Evolutionary conservation across 2,797 vertebrate species (phyloP), one percentile per base, ranked within the genome.

Genomic region (Enteromius argenteus): DNA sequence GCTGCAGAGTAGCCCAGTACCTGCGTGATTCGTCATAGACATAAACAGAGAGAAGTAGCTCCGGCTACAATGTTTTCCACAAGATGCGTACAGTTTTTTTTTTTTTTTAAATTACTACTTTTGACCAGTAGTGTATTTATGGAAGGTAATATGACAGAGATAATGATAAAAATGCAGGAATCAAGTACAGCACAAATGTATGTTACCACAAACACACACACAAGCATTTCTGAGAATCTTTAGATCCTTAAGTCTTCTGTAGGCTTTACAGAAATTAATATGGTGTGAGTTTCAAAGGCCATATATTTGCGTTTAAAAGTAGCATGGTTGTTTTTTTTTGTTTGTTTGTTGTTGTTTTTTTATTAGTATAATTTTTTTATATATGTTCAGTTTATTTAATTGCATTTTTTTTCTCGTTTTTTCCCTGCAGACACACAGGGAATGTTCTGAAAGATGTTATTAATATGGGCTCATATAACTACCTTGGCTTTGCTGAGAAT

Each of bases 391-490:
- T 2, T 53, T 30, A 56, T 58, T 71, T 1, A 8, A 5, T 9
- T 53, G 27, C 11, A 8, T 23, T 37, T 44, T 83, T 9, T 85
- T 39, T 81, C 4, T 68, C 3, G 75, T 35, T 27, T 90, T 66
- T 69, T 83, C 81, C 82, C 89, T 51, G 7, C 46, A 99, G 98
- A 86, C 96, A 97, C 89, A 98, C 97, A 0, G 98, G 97, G 51
- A 96, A 91, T 90, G 92, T 98, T 86, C 94, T 97, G 92, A 97
- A 97, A 89, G 95, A 91, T 39, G 94, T 99, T 83, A 98, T 99
- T 93, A 99, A 99, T 85, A 97, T 99, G 97, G 98, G 98, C 66
- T 99, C 98, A 0, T 99, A 99, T 93, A 99, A 99, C 92, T 99
- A 99, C 92, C 96, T 99, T 74, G 97, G 98, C 91, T 99, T 99